Conservation (phyloP, 1,140 invertebrate genomes). For the Lasioglossum albipes region DNA sequence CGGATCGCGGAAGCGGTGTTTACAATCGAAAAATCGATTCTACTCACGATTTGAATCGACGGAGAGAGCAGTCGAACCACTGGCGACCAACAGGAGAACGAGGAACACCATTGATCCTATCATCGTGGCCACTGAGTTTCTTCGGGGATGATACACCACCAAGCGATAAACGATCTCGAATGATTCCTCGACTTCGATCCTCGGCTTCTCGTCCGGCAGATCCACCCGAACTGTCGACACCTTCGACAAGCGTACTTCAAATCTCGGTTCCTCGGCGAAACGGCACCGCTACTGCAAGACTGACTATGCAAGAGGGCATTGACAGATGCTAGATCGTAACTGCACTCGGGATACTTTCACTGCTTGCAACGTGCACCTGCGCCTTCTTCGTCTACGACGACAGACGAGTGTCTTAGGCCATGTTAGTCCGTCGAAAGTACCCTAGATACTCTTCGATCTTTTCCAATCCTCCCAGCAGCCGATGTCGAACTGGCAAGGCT, state of each 20-base stretch:
- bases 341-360: slow-evolving; percentile 74
- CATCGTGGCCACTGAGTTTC: slow-evolving; percentile 25
- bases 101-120: not conserved
- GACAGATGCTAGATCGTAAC: slow-evolving; percentile 73
- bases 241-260: slow-evolving; percentile 28
- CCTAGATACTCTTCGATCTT: slow-evolving; percentile 22
- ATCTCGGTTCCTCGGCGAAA: slow-evolving; percentile 48
- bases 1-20: not conserved
- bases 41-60: slow-evolving; percentile 62
- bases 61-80: slow-evolving; percentile 53
- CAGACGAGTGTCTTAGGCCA: slow-evolving; percentile 46
- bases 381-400: slow-evolving; percentile 54
- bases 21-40: not conserved
- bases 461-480: not conserved
- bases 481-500: slow-evolving; percentile 16
- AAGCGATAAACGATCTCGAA: not conserved
- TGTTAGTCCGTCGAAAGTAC: slow-evolving; percentile 41
- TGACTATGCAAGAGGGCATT: slow-evolving; percentile 68
- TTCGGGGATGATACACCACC: not conserved
- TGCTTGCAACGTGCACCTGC: slow-evolving; percentile 64
- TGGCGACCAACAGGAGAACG: slow-evolving; percentile 38
- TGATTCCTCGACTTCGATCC: not conserved
- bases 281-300: slow-evolving; percentile 60
- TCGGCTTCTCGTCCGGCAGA: no score
- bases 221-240: not conserved